Evolutionary conservation across 2,797 vertebrate species (phyloP).

Genomic region (Echiichthys vipera): DNA sequence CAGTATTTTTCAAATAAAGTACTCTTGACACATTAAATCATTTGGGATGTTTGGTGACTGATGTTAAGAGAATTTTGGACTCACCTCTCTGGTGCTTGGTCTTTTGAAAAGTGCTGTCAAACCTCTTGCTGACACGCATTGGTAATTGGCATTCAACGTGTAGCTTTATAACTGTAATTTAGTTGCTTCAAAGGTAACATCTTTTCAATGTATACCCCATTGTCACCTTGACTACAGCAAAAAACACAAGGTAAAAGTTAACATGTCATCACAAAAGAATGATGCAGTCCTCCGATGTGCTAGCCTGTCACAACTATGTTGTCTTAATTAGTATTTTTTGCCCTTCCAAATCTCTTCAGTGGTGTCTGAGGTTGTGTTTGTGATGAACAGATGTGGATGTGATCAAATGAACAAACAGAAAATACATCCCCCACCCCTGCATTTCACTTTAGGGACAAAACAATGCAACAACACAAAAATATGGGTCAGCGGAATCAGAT

Average conservation of each 20-base stretch:
- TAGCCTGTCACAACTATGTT: not conserved
- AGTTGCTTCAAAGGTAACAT: slow-evolving; percentile 30
- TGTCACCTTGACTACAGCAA: slow-evolving; percentile 38
- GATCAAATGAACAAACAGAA: slow-evolving; percentile 28
- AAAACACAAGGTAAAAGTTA: slow-evolving; percentile 36
- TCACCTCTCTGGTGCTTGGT: not conserved
- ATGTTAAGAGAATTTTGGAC: not conserved
- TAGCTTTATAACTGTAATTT: slow-evolving; percentile 20
- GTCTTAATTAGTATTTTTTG: not conserved
- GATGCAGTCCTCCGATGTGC: not conserved
- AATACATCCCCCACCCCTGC: slow-evolving; percentile 18
- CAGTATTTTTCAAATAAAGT: not conserved
- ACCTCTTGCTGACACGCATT: slow-evolving; percentile 20
- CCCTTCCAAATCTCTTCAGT: not conserved
- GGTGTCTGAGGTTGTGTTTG: not conserved
- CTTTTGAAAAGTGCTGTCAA: slow-evolving; percentile 12
- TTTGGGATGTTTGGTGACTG: not conserved
- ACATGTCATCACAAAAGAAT: not conserved
- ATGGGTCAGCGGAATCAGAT: slow-evolving; percentile 71
- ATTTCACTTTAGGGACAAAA: slow-evolving; percentile 55
- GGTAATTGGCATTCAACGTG: not conserved
- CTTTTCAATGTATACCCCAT: slow-evolving; percentile 8
- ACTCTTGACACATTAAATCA: not conserved
- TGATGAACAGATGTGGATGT: slow-evolving; percentile 27
- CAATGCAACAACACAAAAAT: slow-evolving; percentile 62